Evolutionary conservation across 2,113 vertebrate genomes (phyloP).

Genomic region (Oreotragus oreotragus): DNA sequence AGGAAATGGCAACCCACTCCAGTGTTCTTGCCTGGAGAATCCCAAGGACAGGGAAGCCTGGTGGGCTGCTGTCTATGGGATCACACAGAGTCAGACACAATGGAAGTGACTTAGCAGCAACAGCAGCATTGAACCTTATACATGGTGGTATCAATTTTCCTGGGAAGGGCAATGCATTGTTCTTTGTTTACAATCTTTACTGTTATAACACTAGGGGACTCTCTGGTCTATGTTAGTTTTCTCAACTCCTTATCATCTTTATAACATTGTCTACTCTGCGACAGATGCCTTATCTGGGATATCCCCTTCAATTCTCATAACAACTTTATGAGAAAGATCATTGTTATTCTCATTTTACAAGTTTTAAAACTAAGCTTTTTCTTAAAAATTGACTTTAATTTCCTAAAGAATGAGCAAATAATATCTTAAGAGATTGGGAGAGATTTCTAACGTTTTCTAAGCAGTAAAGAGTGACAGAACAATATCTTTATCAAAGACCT

Average conservation of each 20-base stretch:
- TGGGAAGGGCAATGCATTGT: not conserved
- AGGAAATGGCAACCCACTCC: too few relatives aligned
- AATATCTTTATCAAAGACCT: not conserved
- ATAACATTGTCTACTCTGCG: not conserved
- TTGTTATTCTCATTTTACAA: not conserved
- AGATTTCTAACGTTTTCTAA: not conserved
- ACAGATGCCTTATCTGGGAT: not conserved
- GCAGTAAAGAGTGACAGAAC: not conserved
- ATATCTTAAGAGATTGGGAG: not conserved
- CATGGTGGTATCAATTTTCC: not conserved
- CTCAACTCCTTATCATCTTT: not conserved
- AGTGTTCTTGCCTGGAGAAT: too few relatives aligned
- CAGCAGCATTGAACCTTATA: not conserved
- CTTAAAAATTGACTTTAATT: not conserved
- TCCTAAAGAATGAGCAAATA: not conserved
- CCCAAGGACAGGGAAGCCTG: too few relatives aligned
- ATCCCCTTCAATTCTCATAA: not conserved
- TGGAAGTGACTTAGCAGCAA: too few relatives aligned
- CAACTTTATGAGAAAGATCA: not conserved
- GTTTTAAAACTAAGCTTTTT: not conserved
- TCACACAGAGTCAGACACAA: too few relatives aligned
- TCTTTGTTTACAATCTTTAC: not conserved
- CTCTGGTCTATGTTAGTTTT: not conserved
- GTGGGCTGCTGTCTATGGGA: too few relatives aligned
- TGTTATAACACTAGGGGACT: not conserved